Evolutionary conservation across 2,797 vertebrate genomes (phyloP).

Genomic region (Lateolabrax maculatus): DNA sequence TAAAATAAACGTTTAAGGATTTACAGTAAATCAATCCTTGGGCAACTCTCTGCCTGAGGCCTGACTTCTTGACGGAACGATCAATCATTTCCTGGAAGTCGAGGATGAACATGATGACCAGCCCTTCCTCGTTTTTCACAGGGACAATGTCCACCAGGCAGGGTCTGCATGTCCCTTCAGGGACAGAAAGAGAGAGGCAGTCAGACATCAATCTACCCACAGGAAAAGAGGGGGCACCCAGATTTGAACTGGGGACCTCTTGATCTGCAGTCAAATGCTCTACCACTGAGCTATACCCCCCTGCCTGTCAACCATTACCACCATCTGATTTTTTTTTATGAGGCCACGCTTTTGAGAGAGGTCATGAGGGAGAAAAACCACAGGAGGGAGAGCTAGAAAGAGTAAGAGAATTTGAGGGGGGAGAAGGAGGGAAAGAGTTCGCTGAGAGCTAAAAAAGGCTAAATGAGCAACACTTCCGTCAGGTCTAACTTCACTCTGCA

Average conservation of each 20-base stretch:
- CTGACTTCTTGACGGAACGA: constrained; percentile 87
- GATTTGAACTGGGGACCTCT: constrained; percentile 85
- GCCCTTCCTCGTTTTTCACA: constrained; percentile 94
- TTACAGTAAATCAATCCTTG: constrained; percentile 87
- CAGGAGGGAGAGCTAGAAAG: background rate
- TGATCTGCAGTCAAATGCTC: constrained; percentile 87
- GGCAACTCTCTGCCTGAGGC: constrained; percentile 88
- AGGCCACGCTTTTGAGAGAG: background rate
- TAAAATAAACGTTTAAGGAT: background rate
- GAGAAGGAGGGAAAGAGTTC: background rate
- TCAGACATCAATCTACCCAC: fast-evolving
- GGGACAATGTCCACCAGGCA: constrained; percentile 96
- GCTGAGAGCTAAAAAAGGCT: constrained; percentile 22
- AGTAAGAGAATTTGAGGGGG: background rate
- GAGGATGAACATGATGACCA: constrained; percentile 98
- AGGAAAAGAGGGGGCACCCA: constrained; percentile 42
- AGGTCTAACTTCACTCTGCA: constrained; percentile 59
- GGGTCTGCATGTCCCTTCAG: constrained; percentile 91
- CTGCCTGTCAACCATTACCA: fast-evolving
- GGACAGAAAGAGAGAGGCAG: background rate
- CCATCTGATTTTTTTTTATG: background rate
- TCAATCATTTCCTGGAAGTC: constrained; percentile 95
- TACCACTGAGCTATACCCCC: constrained; percentile 87
- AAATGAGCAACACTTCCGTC: constrained; percentile 50
- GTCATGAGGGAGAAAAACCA: too few species aligned